phyloP scores from a whole-genome alignment of 2,888 invertebrate genomes.

The Thelaira solivaga region DNA sequence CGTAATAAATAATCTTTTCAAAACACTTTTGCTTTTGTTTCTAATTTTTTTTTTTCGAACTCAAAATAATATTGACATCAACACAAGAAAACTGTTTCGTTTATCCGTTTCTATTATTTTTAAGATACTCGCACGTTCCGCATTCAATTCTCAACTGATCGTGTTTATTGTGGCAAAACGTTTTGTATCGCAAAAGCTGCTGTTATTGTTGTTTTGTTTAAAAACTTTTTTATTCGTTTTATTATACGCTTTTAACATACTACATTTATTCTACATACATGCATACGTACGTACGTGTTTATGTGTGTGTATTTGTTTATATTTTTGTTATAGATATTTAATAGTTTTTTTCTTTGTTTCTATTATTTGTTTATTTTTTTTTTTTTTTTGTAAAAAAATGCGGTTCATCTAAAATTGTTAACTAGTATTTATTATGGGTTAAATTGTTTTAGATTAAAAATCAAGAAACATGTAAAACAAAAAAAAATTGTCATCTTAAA shows the following conservation, averaged over 20 bases:
- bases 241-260: too few species aligned
- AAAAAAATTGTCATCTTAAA: too few species aligned
- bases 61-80: neutral
- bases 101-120: slow-evolving; percentile 29
- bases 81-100: slow-evolving; percentile 9
- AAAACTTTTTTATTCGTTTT: slow-evolving; percentile 28
- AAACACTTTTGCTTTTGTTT: too few species aligned
- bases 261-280: neutral
- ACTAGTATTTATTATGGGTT: too few species aligned
- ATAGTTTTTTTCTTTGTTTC: slow-evolving; percentile 32
- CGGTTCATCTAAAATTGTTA: too few species aligned
- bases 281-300: neutral
- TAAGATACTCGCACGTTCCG: slow-evolving; percentile 59
- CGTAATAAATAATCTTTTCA: too few species aligned
- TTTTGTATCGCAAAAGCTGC: slow-evolving; percentile 62
- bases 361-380: slow-evolving; percentile 27
- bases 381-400: neutral
- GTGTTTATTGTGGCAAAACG: slow-evolving; percentile 61
- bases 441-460: too few species aligned
- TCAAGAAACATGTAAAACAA: too few species aligned
- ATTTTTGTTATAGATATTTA: slow-evolving; percentile 46
- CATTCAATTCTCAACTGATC: slow-evolving; percentile 66
- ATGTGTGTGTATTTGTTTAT: slow-evolving; percentile 10
- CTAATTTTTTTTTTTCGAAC: slow-evolving; percentile 6
- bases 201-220: slow-evolving; percentile 46